Conservation (phyloP, 64 coral and sea anemone genomes). For the Pachyseris speciosa region DNA sequence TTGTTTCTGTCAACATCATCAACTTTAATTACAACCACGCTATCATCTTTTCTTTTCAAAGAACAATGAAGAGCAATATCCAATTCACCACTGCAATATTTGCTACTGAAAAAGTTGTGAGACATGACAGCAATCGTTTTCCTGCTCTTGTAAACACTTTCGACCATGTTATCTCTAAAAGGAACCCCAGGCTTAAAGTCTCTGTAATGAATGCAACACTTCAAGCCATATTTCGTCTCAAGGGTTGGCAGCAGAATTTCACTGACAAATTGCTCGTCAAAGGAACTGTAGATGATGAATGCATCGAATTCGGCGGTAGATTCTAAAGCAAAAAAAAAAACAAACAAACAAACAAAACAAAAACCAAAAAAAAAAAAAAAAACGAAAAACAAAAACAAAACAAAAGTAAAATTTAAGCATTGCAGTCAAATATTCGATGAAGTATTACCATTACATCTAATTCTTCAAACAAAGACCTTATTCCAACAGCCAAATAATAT, state of each 20-base stretch:
- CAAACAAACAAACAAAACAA: too few species aligned
- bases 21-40: conserved; percentile 27
- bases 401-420: too few species aligned
- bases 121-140: conserved; percentile 46
- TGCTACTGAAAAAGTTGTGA: conserved; percentile 31
- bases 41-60: neutral
- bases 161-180: conserved; percentile 38
- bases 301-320: conserved; percentile 37
- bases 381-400: too few species aligned
- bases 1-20: neutral
- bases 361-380: too few species aligned
- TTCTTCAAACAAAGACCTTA: too few species aligned
- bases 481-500: too few species aligned
- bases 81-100: conserved; percentile 6
- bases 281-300: conserved; percentile 29
- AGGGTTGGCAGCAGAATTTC: neutral
- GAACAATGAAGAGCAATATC: conserved; percentile 8
- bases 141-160: conserved; percentile 28
- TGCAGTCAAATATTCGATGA: too few species aligned
- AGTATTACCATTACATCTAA: too few species aligned
- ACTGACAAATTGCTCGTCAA: conserved; percentile 1
- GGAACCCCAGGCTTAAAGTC: conserved; percentile 32
- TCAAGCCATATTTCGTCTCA: conserved; percentile 18
- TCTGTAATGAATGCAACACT: conserved; percentile 26
- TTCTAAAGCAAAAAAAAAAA: too few species aligned